These are phyloP conservation scores for Pygoscelis antarcticus DNA, from an alignment of 2,113 vertebrate species.

Conservation along the genomic window DNA sequence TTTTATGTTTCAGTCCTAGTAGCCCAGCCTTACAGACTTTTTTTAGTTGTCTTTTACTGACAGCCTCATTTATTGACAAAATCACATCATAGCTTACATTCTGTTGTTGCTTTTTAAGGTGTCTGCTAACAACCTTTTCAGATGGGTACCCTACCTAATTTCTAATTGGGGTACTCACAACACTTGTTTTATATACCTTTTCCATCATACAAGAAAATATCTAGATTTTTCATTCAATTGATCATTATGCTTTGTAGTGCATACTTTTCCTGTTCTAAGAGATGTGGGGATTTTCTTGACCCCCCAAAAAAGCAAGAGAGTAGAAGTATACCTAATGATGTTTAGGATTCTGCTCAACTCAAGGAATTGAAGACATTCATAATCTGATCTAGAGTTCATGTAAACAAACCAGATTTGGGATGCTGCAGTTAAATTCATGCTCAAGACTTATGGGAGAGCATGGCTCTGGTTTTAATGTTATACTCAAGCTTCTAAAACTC, in stretches of 20 bases:
- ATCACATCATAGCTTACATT: neutral
- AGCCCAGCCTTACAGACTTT: neutral
- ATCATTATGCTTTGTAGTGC: neutral
- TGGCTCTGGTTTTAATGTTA: neutral
- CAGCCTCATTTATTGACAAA: neutral
- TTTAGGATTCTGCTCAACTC: neutral
- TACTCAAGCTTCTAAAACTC: neutral
- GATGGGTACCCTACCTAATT: neutral
- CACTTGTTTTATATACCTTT: neutral
- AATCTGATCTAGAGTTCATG: neutral
- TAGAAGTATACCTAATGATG: neutral
- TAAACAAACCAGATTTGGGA: neutral
- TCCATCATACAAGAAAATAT: neutral
- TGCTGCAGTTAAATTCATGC: neutral
- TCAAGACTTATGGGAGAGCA: neutral
- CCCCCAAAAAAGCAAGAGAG: accelerated
- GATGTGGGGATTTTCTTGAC: neutral
- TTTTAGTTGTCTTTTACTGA: neutral
- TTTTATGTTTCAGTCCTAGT: neutral
- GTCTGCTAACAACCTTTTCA: neutral
- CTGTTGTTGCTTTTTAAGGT: neutral
- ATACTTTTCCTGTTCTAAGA: neutral
- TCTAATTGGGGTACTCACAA: neutral
- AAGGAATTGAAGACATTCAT: neutral
- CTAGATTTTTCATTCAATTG: neutral